phyloP scores from a whole-genome alignment of 2,797 vertebrate genomes.

The Pipistrellus pygmaeus region DNA sequence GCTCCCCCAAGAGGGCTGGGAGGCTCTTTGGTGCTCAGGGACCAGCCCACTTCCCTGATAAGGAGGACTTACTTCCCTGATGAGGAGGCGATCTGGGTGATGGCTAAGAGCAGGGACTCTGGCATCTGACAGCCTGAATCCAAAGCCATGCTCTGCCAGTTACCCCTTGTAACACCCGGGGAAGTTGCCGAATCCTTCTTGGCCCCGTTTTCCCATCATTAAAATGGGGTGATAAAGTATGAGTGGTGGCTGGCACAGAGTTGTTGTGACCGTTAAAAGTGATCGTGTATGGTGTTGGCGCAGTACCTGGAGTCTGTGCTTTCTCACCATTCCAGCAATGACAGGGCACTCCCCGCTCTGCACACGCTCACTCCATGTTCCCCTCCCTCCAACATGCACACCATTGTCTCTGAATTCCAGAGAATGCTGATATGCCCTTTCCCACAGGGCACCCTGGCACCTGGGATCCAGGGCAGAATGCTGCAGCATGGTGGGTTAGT shows the following conservation, averaged over 20 bases:
- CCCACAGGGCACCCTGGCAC: background rate
- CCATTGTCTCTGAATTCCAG: background rate
- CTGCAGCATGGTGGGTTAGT: accelerated
- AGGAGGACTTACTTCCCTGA: background rate
- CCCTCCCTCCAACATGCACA: too few relatives aligned
- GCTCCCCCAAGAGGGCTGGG: background rate
- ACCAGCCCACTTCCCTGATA: accelerated
- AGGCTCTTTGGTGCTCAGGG: background rate
- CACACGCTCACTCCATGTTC: background rate
- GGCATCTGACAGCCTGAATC: background rate
- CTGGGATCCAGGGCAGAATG: background rate
- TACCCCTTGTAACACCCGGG: too few relatives aligned
- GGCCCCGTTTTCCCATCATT: background rate
- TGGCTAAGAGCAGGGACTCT: background rate
- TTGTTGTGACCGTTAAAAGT: background rate
- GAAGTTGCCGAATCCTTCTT: background rate
- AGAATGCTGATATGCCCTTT: background rate
- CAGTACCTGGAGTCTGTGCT: too few relatives aligned
- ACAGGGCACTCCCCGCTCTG: accelerated
- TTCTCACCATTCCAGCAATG: background rate
- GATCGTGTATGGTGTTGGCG: background rate
- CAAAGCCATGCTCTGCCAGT: background rate
- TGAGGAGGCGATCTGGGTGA: background rate
- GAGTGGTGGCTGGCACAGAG: background rate
- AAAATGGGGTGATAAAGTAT: background rate